Evolutionary conservation across 2,113 vertebrate species (phyloP).

Genomic region (Geothlypis trichas): DNA sequence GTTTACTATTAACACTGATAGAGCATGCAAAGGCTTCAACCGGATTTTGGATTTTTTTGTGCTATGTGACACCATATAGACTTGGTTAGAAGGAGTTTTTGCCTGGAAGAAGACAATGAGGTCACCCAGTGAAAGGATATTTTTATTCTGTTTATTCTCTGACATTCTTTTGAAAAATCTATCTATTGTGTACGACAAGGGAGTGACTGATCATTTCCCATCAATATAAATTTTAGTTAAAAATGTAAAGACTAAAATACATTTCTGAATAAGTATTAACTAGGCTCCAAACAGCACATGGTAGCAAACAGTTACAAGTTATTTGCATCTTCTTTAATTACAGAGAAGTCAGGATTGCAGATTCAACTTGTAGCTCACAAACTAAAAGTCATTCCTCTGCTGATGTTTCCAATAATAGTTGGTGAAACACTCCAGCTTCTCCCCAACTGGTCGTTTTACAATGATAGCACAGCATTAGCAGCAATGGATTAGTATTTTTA

Average conservation of each 20-base stretch:
- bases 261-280: background rate
- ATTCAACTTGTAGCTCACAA: background rate
- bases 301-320: background rate
- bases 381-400: background rate
- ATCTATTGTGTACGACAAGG: background rate
- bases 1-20: background rate
- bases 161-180: background rate
- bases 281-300: background rate
- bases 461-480: background rate
- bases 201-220: background rate
- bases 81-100: background rate
- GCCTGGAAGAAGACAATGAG: background rate
- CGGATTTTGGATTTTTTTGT: background rate
- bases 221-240: background rate
- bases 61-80: background rate
- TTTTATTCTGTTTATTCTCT: background rate
- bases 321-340: background rate
- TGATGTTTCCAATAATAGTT: background rate
- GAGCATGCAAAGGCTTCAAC: background rate
- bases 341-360: background rate
- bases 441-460: background rate
- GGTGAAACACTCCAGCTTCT: background rate
- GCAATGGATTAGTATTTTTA: background rate
- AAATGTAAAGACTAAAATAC: background rate
- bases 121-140: background rate